Base-by-base conservation (phyloP, 2,113 vertebrate species). In the Athene noctua region DNA sequence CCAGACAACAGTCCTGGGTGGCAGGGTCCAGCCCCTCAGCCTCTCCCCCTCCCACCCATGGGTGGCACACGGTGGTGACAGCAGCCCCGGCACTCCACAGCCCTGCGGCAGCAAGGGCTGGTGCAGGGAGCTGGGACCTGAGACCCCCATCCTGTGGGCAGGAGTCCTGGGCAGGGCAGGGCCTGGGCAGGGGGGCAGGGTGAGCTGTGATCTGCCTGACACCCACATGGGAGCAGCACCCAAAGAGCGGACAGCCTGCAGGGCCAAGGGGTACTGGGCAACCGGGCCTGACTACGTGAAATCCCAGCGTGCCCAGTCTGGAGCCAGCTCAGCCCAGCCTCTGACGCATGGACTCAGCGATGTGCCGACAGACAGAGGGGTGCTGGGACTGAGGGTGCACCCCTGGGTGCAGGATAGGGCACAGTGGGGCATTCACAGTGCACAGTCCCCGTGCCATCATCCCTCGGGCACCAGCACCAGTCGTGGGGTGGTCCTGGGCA, bases 41-140 rank as follows among this genome's bases (percentile, higher is more conserved):
- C 16, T 83, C 26, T 68, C 15, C 20, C 9, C 10, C 22, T 84
- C n/a, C 27, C 58, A 32, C 14, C 11, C 51, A 68, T 0, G 3
- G 36, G 30, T 72, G 36, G 15, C 16, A 66, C 2, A 0, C 1
- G 11, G 8, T 18, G 32, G 32, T 51, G 85, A 82, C 0, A 0
- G 54, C 71, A 88, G 65, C 32, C n/a, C 47, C 1, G 8, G 54
- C 46, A 68, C 14, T 23, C 13, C 71, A 54, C 9, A 74, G 22
- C 18, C 4, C 52, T 23, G 2, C 1, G 3, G 57, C 57, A 83
- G 54, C 46, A 65, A 66, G 17, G 36, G 44, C 58, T 88, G 66
- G 8, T 52, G 36, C 58, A 90, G 42, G 15, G 44, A 21, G 2
- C 62, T 65, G 34, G 32, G 17, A 57, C 13, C 18, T 0, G 1